Evolutionary conservation across 2,113 vertebrate species (phyloP), one percentile per base, ranked within the genome.

Genomic region (Paramormyrops kingsleyae): DNA sequence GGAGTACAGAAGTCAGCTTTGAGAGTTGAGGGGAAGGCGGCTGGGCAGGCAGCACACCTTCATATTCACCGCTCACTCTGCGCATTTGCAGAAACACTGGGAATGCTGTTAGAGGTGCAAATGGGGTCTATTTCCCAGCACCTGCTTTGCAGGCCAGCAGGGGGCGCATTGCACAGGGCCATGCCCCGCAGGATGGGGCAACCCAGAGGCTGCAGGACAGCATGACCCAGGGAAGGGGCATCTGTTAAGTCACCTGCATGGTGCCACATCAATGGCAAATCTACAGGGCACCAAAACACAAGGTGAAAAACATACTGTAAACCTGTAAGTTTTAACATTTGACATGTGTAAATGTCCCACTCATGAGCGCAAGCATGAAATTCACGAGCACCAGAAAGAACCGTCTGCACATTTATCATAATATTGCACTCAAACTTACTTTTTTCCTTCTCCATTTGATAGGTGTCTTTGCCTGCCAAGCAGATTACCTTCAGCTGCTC

Each of bases 11-110:
- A 85, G 83, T 44, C 83, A 85, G 83, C 46, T 27, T 49, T 85
- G 35, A 85, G 42, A 49, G 83, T 21, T 3, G 24, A 9, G 50
- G 31, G 21, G n/a, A n/a, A 27, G 46, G 49, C 10, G 12, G 39
- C 19, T 13, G 49, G 85, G 49, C n/a, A 27, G 49, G 13, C 50
- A 7, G 52, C 91, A 94, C 88, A 94, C 92, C 94, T 95, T 92
- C 89, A 91, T 74, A 93, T 94, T 93, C 92, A 93, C 87, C 24
- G 91, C 89, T 87, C 91, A 90, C 92, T 84, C 94, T 91, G 91
- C 92, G 93, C 94, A 93, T 94, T 95, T 94, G 93, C 92, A 90
- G 93, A 94, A 94, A 94, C 92, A 92, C 42, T 89, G 92, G 94
- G 93, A 93, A 94, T 94, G 93, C 92, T 92, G 92, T 90, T 89